Base-by-base conservation (phyloP, 2,888 invertebrate genomes). In the Habroteleia sp. region DNA sequence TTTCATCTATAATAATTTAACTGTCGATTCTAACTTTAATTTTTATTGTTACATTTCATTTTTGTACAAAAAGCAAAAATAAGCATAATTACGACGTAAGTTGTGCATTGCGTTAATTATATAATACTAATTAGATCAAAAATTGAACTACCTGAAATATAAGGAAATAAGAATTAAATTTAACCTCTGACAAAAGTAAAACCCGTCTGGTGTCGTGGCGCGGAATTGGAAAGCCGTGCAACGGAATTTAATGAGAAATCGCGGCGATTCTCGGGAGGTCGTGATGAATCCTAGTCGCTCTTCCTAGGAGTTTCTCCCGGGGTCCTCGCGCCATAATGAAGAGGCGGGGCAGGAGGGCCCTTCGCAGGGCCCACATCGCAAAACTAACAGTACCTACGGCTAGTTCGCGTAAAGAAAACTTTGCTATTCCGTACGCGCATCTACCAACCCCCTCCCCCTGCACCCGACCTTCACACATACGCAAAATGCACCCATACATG, bases 371-470 rank as follows among this genome's bases (percentile, higher is more conserved):
- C 80, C 81, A 80, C 80, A 82, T 84, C 81, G 82, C 83, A 82
- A 80, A 84, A 86, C 84, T 87, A 87, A 87, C 87, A 87, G 87
- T 87, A 87, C 83, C 84, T 85, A 82, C 75, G 80, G 83, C 83
- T 84, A 84, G 84, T 81, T 83, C 82, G 82, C 83, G 83, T 82
- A 83, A 84, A 85, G 82, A 81, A 84, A 82, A 83, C 79, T 79
- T 79, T 76, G 65, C 68, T 66, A 76, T 65, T 73, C 75, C 48
- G 54, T 20, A 48, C 31, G 50, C 42, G 8, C 68, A 58, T 68
- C 58, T 68, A 58, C 66, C 41, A 48, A 68, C 41, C 44, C 52
- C 52, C 16, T 37, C 33, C 33, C 39, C 42, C 42, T n/a, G 20
- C 20, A 5, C 20, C 10, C 39, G 27, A 7, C 33, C 52, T 23